Evolutionary conservation across 2,113 vertebrate species (phyloP).

Genomic region (Equus quagga): DNA sequence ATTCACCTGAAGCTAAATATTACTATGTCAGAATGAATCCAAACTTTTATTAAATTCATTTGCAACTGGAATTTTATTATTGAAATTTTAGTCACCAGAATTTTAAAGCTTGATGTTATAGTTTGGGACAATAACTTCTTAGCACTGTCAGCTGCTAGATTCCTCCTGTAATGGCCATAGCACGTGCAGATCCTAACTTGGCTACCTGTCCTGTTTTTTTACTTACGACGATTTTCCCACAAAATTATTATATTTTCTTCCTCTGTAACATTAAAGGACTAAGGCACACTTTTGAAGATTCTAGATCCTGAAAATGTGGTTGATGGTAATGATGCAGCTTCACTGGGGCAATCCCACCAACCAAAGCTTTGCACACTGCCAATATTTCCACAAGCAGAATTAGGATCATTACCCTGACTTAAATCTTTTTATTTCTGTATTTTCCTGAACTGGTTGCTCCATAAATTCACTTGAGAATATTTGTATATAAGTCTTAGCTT

Average conservation of each 20-base stretch:
- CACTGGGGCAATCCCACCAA: not conserved
- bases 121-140: not conserved
- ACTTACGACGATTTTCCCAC: not conserved
- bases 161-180: not conserved
- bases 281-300: not conserved
- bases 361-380: not conserved
- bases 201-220: not conserved
- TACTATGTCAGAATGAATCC: not conserved
- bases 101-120: not conserved
- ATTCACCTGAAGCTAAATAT: not conserved
- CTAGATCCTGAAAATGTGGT: not conserved
- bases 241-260: not conserved
- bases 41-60: not conserved
- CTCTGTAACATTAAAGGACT: not conserved
- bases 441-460: not conserved
- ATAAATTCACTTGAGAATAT: constrained; percentile 10
- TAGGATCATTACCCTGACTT: not conserved
- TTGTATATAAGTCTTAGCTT: not conserved
- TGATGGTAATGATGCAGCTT: not conserved
- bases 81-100: not conserved
- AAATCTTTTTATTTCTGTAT: not conserved
- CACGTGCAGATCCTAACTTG: not conserved
- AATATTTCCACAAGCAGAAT: constrained; percentile 5
- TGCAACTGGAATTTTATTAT: not conserved
- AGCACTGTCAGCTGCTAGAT: not conserved